Evolutionary conservation across 64 coral and sea anemone species (phyloP).

Genomic region (Pocillopora verrucosa): DNA sequence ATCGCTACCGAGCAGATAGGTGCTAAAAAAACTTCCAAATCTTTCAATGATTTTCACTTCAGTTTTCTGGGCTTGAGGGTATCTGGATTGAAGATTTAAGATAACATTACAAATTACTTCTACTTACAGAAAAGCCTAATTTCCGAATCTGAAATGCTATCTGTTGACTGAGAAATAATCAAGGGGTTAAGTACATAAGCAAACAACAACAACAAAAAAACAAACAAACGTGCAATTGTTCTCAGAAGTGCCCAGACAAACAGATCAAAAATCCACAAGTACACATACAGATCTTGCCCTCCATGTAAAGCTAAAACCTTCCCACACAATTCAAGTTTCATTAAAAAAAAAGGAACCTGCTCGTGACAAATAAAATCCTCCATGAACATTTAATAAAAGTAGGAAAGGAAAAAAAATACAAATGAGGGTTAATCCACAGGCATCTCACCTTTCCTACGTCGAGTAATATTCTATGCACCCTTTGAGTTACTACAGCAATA

Average conservation of each 20-base stretch:
- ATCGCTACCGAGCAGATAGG: too few species aligned
- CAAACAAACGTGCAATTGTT: not conserved
- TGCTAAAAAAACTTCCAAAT: too few species aligned
- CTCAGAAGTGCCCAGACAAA: not conserved
- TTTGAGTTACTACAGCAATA: conserved; percentile 55
- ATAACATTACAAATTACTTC: not conserved
- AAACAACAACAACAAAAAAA: conserved; percentile 13
- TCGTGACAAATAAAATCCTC: too few species aligned
- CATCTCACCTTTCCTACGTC: conserved; percentile 69
- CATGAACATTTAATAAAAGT: too few species aligned
- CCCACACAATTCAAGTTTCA: too few species aligned
- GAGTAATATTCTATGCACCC: conserved; percentile 68
- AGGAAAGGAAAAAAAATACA: too few species aligned
- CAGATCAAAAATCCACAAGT: not conserved
- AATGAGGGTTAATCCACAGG: not conserved
- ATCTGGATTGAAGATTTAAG: too few species aligned
- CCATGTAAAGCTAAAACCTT: too few species aligned
- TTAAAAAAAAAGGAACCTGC: too few species aligned
- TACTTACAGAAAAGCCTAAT: conserved; percentile 85
- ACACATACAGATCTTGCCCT: too few species aligned
- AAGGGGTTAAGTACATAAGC: not conserved
- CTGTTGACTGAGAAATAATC: conserved; percentile 45
- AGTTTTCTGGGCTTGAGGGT: too few species aligned
- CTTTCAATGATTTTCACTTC: too few species aligned
- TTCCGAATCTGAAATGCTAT: conserved; percentile 71